A percentile compares a stretch with the other conserved stretches of the same genome.
These are phyloP conservation scores for Hydriomena furcata DNA, from an alignment of 2,888 invertebrate genomes.

Conservation along the genomic window DNA sequence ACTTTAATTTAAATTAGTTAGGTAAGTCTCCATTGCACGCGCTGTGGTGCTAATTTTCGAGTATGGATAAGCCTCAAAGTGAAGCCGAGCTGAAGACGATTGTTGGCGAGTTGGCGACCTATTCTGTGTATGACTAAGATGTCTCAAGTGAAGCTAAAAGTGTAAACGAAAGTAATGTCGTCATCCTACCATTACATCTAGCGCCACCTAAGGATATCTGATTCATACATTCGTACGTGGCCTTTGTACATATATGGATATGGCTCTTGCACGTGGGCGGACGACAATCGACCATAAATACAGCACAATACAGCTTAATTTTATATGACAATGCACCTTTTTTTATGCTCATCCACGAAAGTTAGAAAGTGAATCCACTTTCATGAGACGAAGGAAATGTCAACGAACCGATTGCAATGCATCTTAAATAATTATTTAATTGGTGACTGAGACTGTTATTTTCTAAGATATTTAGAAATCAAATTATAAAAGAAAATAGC, in stretches of 20 bases:
- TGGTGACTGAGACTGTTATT: too few species aligned
- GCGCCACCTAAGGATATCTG: constrained; percentile 43
- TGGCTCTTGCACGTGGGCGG: constrained; percentile 36
- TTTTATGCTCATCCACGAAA: constrained; percentile 34
- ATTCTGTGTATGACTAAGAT: not conserved
- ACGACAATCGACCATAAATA: constrained; percentile 35
- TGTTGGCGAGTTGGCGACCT: constrained; percentile 1
- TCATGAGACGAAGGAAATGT: constrained; percentile 12
- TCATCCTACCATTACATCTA: constrained; percentile 31
- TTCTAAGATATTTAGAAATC: too few species aligned
- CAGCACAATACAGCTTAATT: constrained; percentile 31
- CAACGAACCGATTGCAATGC: not conserved
- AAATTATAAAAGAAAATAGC: too few species aligned
- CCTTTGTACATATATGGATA: constrained; percentile 41
- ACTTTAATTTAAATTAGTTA: too few species aligned
- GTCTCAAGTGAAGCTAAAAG: constrained; percentile 19
- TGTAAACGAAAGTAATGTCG: constrained; percentile 50
- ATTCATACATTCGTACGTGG: constrained; percentile 39
- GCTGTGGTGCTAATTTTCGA: too few species aligned
- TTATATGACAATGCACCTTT: constrained; percentile 35
- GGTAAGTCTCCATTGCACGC: too few species aligned
- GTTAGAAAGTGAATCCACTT: constrained; percentile 42
- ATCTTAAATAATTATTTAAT: not conserved
- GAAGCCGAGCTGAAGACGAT: not conserved
- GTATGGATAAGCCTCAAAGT: too few species aligned